These are phyloP conservation scores for Acomys russatus DNA, from an alignment of 2,797 vertebrate genomes.

Conservation along the genomic window DNA sequence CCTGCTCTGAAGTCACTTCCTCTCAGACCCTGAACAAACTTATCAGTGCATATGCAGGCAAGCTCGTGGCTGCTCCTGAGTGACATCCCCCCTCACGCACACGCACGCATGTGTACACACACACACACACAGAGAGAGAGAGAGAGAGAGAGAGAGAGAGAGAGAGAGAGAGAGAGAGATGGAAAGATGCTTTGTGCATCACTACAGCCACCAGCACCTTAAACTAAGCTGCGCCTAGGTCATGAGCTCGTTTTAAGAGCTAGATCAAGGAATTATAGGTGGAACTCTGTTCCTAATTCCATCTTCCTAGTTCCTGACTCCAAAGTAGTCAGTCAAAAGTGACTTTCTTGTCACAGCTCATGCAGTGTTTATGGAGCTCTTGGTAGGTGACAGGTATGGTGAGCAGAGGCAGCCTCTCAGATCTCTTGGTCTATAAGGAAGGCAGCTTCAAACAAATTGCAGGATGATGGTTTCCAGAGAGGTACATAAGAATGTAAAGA, in stretches of 20 bases:
- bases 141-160: too few relatives aligned
- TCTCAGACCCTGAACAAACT: background rate
- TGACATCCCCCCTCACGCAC: too few relatives aligned
- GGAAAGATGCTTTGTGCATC: background rate
- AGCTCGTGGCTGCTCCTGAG: too few relatives aligned
- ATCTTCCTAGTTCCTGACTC: background rate
- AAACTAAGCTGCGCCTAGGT: background rate
- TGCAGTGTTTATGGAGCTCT: background rate
- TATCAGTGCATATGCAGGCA: background rate
- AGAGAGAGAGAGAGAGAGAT: too few relatives aligned
- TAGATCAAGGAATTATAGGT: background rate
- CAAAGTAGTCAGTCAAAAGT: background rate
- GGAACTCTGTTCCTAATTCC: background rate
- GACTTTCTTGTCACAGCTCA: background rate
- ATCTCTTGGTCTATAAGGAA: conserved; percentile 3
- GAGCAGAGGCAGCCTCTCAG: background rate
- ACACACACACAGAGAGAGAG: background rate
- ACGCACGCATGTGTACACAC: too few relatives aligned
- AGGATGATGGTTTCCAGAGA: background rate
- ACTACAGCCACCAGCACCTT: background rate
- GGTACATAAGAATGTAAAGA: too few relatives aligned
- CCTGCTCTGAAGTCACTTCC: background rate
- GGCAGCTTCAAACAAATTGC: background rate
- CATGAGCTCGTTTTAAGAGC: background rate
- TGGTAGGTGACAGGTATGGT: background rate